Evolutionary conservation across 1,140 invertebrate genomes (phyloP), one percentile per base, ranked within the genome.

Genomic region (Diabrotica virgifera): DNA sequence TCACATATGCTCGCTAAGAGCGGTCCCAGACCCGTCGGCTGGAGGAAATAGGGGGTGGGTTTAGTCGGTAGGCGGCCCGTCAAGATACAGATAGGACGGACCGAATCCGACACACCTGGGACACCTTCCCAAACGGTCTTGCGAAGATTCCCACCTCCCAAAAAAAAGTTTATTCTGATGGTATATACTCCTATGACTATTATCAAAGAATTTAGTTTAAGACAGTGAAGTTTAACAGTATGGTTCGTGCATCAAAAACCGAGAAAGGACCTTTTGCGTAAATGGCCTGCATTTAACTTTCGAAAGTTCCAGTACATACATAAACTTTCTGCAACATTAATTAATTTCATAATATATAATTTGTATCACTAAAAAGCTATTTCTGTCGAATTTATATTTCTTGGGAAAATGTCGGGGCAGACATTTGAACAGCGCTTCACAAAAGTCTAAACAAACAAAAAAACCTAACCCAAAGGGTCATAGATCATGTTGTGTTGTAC

Each of bases 341-440:
- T 69, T 64, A 65, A 65, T 68, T 68, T 59, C 66, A 60, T 72
- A 63, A 54, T 59, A 67, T 72, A 70, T 67, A 65, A 68, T 68
- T 68, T 70, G 65, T 70, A 71, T 66, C 67, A 69, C 69, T 72
- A 72, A 69, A 72, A 72, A 72, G 71, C 71, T 70, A 72, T 68
- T 64, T 72, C 61, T 69, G 52, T 69, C 70, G 50, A 58, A 54
- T 62, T 66, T 61, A 64, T 46, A 53, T 65, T 59, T 62, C 52
- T 62, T 64, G 64, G 54, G 61, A 67, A 52, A 58, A 46, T 46
- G 52, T 55, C 51, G 8, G 64, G 64, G 58, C 61, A 51, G 46
- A 67, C 64, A 70, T 66, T 67, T 50, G 68, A 68, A 70, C 55
- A 59, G 66, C 70, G 58, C 13, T 51, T 70, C 54, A 65, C 63